Evolutionary conservation across 2,888 invertebrate species (phyloP), one percentile per base, ranked within the genome.

Genomic region (Gerris lacustris): DNA sequence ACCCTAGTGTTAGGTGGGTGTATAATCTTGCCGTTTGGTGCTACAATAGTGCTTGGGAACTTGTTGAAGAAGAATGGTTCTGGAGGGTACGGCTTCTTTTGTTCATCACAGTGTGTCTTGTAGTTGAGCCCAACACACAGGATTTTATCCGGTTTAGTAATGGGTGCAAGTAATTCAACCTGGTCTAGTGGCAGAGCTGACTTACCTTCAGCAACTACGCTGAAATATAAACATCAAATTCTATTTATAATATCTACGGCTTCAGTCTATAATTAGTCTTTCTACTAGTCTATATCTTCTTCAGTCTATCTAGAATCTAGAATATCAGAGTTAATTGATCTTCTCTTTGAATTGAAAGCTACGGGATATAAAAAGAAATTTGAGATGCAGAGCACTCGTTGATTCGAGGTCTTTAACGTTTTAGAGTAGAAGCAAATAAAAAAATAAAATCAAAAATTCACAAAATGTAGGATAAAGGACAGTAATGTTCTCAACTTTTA

Each of bases 51-150:
- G 74, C 91, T 92, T 0, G 91, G 83, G 78, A 93, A 94, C 82
- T 95, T 96, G 80, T 87, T 91, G 81, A 94, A 95, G 76, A 94
- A 87, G 79, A 93, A 88, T 0, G 95, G 95, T 73, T 90, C 89
- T 18, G 83, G 82, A 0, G 86, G 86, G 0, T 92, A 91, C 0
- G 86, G 84, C 17, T 87, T 79, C 31, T 90, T 88, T 79, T 93
- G 92, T 78, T 95, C 94, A 69, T 86, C 83, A 77, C 94, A 94
- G 77, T 94, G 94, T 63, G 93, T 94, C 70, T 82, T 83, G 80
- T 95, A 95, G 80, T 95, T 95, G 72, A 94, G 83, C 0, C 92
- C 93, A 15, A 94, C 86, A 78, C 94, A 94, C 0, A 90, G 84
- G 0, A 95, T 85, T 80, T 95, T 95, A 77, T 93, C 92, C 72